Conservation (phyloP, 2,888 invertebrate species). For the Miltochrista miniata region DNA sequence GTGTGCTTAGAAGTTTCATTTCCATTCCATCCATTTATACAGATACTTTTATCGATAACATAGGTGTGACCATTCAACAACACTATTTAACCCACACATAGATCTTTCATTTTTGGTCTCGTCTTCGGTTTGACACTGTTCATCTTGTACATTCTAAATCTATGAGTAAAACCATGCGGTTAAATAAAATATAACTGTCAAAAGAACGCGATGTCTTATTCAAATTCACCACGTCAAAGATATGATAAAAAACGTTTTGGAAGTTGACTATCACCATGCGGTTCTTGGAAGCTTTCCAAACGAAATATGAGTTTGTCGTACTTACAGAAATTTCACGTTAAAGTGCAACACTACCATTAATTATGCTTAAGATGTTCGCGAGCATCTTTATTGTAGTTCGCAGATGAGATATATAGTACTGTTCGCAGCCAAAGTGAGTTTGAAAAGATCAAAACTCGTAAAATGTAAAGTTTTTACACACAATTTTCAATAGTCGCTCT, state of each 20-base stretch:
- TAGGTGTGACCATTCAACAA: no score
- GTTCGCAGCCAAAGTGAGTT: background rate
- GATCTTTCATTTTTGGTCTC: no score
- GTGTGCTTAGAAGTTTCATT: no score
- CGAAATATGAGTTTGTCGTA: conserved; percentile 27
- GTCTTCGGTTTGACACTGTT: no score
- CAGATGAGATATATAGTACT: background rate
- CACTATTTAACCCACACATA: no score
- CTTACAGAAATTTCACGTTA: conserved; percentile 20
- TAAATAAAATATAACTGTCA: background rate
- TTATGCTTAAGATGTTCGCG: conserved; percentile 26
- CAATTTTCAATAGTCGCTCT: no score
- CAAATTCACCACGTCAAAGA: background rate
- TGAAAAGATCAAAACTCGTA: background rate
- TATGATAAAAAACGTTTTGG: conserved; percentile 2
- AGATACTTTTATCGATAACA: no score
- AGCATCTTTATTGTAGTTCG: conserved; percentile 23
- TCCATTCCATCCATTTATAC: no score
- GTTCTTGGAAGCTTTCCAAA: conserved; percentile 34
- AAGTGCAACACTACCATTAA: conserved; percentile 18
- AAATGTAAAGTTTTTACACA: no score
- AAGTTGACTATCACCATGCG: conserved; percentile 13
- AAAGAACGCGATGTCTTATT: background rate
- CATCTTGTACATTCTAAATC: no score
- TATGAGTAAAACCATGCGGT: no score